A percentile compares a stretch with the other conserved stretches of the same genome.
phyloP scores from a whole-genome alignment of 2,888 invertebrate genomes.

The Gryllus longicercus region DNA sequence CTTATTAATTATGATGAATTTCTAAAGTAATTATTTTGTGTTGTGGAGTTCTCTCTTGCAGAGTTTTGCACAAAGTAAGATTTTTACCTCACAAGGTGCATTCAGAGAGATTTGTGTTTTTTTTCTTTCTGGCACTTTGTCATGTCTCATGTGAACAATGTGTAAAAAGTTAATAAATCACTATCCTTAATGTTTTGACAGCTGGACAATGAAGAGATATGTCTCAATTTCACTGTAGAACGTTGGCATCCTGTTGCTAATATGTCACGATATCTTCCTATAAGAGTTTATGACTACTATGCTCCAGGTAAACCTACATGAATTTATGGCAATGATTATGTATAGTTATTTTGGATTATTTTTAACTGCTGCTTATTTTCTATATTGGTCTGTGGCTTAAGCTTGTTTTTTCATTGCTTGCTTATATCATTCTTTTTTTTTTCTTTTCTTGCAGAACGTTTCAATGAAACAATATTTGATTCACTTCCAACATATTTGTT shows the following conservation, averaged over 20 bases:
- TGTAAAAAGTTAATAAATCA: no score
- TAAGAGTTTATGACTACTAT: slow-evolving; percentile 92
- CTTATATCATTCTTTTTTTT: background rate
- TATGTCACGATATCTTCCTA: slow-evolving; percentile 87
- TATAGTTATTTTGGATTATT: background rate
- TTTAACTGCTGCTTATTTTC: background rate
- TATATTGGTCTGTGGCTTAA: background rate
- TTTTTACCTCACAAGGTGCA: no score
- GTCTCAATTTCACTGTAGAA: slow-evolving; percentile 88
- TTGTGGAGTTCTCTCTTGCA: background rate
- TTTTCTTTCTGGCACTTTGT: background rate
- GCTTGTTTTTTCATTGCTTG: background rate
- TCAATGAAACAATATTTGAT: slow-evolving; percentile 88
- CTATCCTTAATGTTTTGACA: slow-evolving; percentile 46
- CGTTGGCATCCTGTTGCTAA: slow-evolving; percentile 96
- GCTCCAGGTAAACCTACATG: slow-evolving; percentile 72
- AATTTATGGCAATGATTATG: background rate
- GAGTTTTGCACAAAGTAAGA: no score
- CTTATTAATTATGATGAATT: slow-evolving; percentile 18
- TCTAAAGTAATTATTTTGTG: background rate
- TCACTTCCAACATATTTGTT: slow-evolving; percentile 78
- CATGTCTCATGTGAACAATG: no score
- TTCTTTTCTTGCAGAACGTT: slow-evolving; percentile 66
- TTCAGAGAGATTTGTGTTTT: no score
- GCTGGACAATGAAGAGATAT: slow-evolving; percentile 80